Evolutionary conservation across 2,888 invertebrate genomes (phyloP), one percentile per base, ranked within the genome.

Genomic region (Rhagium mordax): DNA sequence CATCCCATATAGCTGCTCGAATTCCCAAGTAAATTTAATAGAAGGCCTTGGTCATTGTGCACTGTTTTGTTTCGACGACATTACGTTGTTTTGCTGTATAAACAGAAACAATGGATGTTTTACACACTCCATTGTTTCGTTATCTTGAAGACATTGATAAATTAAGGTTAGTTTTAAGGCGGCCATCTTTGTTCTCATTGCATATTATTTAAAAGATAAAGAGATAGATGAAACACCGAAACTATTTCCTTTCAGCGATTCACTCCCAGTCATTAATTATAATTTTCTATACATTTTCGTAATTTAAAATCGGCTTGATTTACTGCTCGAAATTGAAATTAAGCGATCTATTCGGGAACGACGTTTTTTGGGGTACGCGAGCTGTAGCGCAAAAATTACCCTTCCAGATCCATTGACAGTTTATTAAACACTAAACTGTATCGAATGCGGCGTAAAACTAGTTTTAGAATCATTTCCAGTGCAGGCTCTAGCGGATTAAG

Each of bases 101-200:
- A 85, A 84, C 85, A 84, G 85, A 86, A 87, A 88, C 88, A 88
- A 88, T 86, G 86, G 87, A 86, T 86, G 86, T 88, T 87, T 88
- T 87, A 88, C 87, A 88, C 87, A 86, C 86, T 84, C 88, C 86
- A 88, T 88, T 88, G 88, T 87, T 86, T 86, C 86, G 85, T 88
- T 88, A 88, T 88, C 88, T 88, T 87, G 86, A 87, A 88, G 88
- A 88, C 88, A 88, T 88, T 88, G 88, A 88, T 88, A 88, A 88
- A 88, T 88, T 87, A 86, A 87, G 87, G 87, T 86, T 87, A 87
- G 87, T 87, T 87, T 87, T 86, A 87, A 86, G 86, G 86, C 87
- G 85, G 87, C 86, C 86, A 87, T 87, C 87, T 86, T 86, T 87
- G 86, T 86, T 85, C 82, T 79, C 81, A 80, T 79, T 81, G 81